These are phyloP conservation scores for Alces alces DNA, from an alignment of 2,113 vertebrate genomes.

Conservation along the genomic window DNA sequence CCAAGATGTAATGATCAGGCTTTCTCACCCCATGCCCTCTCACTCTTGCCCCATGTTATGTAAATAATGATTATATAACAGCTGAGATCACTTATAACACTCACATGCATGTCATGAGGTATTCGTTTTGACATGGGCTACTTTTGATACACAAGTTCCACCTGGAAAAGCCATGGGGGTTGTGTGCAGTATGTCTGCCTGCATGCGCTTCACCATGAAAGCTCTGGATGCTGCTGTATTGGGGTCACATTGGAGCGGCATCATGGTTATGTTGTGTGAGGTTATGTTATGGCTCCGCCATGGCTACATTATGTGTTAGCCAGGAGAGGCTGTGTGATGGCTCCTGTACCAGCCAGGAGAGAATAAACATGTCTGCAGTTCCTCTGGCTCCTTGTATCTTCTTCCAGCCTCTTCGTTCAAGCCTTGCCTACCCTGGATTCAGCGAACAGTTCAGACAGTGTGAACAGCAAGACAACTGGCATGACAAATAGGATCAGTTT, in stretches of 20 bases:
- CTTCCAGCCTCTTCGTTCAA: not conserved
- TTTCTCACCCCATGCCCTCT: not conserved
- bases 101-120: not conserved
- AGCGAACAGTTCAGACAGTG: not conserved
- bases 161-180: not conserved
- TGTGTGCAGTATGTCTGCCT: not conserved
- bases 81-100: not conserved
- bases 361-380: not conserved
- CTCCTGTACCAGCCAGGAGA: not conserved
- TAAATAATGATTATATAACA: not conserved
- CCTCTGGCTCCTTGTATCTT: not conserved
- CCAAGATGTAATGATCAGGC: not conserved
- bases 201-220: not conserved
- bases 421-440: not conserved
- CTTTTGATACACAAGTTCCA: not conserved
- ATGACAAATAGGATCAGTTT: not conserved
- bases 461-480: not conserved
- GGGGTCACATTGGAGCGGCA: rapidly evolving
- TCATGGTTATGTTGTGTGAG: not conserved
- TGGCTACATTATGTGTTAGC: not conserved
- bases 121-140: not conserved
- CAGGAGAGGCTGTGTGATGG: not conserved
- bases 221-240: not conserved
- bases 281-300: not conserved
- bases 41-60: not conserved